Conservation (phyloP, 2,797 vertebrate genomes). For the Uromys caudimaculatus region DNA sequence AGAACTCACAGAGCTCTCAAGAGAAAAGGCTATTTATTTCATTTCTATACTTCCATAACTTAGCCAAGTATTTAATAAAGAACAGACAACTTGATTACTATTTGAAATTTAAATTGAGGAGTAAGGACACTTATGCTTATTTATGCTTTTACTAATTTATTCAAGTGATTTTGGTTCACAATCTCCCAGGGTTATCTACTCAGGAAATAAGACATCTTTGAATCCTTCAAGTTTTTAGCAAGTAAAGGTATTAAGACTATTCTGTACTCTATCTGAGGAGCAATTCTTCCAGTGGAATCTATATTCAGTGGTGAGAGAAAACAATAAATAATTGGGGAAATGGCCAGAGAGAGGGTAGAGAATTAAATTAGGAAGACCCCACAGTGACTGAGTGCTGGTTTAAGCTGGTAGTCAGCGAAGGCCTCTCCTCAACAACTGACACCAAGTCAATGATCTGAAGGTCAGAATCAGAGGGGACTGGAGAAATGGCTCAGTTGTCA, state of each 20-base stretch:
- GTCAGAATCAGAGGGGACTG: background rate
- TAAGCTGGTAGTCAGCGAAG: background rate
- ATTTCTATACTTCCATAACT: background rate
- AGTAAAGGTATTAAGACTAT: constrained; percentile 31
- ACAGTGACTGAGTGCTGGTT: background rate
- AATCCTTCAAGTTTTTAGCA: constrained; percentile 53
- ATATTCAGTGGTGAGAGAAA: constrained; percentile 25
- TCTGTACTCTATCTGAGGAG: background rate
- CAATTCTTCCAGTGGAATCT: background rate
- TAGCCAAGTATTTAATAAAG: background rate
- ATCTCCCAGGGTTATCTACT: constrained; percentile 19
- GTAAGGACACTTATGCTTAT: background rate
- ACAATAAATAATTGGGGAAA: constrained; percentile 1
- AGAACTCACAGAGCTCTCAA: background rate
- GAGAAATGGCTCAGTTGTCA: background rate
- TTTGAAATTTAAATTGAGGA: constrained; percentile 14
- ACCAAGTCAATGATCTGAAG: background rate
- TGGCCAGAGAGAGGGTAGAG: background rate
- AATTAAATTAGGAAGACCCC: constrained; percentile 23
- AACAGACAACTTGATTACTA: background rate
- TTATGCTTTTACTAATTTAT: constrained; percentile 45
- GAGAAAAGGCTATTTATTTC: background rate
- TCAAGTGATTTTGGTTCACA: constrained; percentile 11
- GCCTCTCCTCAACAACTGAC: background rate
- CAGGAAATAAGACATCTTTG: constrained; percentile 15